Conservation (phyloP, 2,113 vertebrate species). For the Takifugu bimaculatus region DNA sequence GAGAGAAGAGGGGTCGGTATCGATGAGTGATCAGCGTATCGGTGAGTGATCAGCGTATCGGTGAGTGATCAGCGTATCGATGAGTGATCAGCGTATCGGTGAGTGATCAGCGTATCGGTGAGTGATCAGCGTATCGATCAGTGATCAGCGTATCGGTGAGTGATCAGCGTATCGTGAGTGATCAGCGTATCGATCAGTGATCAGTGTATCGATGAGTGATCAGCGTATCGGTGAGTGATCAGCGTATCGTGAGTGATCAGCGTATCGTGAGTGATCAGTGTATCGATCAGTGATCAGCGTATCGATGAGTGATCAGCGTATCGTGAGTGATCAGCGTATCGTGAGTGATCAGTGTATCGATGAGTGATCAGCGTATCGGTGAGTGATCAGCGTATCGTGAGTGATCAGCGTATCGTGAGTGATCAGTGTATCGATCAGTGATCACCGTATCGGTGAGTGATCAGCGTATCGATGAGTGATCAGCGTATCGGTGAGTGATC, state of each 20-base stretch:
- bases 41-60: background rate
- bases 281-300: background rate
- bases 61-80: background rate
- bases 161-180: background rate
- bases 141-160: constrained; percentile 5
- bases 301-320: constrained; percentile 3
- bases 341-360: background rate
- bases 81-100: background rate
- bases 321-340: too few relatives aligned
- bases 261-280: background rate
- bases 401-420: too few relatives aligned
- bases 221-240: background rate
- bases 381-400: background rate
- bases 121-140: background rate
- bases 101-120: background rate
- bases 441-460: background rate
- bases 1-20: background rate
- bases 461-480: constrained; percentile 5
- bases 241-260: too few relatives aligned
- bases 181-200: background rate
- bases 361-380: background rate
- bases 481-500: background rate
- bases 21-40: background rate
- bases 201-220: constrained; percentile 1
- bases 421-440: background rate